Conservation (phyloP, 2,113 vertebrate genomes). For the Anser brachyrhynchus region DNA sequence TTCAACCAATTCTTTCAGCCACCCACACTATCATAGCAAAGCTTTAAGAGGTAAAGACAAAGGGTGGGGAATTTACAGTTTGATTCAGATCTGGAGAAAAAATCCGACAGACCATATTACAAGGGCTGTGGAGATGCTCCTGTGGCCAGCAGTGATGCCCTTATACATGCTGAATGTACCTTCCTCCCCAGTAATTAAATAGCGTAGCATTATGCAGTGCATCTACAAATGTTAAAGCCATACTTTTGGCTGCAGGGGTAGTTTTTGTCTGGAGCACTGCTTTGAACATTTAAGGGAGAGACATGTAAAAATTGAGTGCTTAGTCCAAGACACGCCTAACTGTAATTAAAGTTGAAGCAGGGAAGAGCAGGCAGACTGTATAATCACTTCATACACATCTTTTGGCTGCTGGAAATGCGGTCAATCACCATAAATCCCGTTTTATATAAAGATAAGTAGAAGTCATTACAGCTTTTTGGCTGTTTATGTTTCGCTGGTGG, state of each 20-base stretch:
- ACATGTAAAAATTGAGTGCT: not conserved
- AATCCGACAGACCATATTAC: accelerated
- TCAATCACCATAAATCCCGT: constrained; percentile 8
- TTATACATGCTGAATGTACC: accelerated
- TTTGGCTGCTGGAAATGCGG: constrained; percentile 32
- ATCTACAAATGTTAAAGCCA: not conserved
- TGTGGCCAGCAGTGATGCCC: not conserved
- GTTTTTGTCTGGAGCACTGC: not conserved
- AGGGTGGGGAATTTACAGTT: not conserved
- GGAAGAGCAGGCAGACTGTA: not conserved
- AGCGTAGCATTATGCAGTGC: not conserved
- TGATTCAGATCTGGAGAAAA: not conserved
- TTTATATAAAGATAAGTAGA: constrained; percentile 29
- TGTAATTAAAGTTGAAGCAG: not conserved
- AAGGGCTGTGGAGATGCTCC: not conserved
- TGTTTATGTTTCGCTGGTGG: not conserved
- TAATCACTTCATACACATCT: not conserved
- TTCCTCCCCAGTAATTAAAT: not conserved
- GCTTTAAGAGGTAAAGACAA: not conserved
- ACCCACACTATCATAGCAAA: not conserved
- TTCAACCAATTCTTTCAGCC: constrained; percentile 4
- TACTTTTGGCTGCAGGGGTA: not conserved
- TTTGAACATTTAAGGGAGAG: not conserved
- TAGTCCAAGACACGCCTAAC: not conserved
- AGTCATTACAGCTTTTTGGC: constrained; percentile 33